Conservation (phyloP, 1,140 invertebrate genomes). For the Aleiodes sp. region DNA sequence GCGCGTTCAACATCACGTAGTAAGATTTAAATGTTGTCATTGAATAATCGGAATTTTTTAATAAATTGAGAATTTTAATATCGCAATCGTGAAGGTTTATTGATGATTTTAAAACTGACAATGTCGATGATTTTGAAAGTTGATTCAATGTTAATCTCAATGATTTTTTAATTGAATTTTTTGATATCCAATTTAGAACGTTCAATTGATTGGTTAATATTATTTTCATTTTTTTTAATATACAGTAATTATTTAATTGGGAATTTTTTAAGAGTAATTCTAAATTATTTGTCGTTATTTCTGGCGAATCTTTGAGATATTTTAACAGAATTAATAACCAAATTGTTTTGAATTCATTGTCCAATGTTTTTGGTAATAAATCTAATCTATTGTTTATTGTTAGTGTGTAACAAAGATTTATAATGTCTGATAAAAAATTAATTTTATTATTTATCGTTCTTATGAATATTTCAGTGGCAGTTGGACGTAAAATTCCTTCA, state of each 20-base stretch:
- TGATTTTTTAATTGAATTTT: conserved; percentile 36
- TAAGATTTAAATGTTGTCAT: conserved; percentile 48
- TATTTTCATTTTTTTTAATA: conserved; percentile 39
- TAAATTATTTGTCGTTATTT: conserved; percentile 40
- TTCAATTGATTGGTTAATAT: conserved; percentile 41
- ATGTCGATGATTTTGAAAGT: conserved; percentile 43
- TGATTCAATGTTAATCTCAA: conserved; percentile 43
- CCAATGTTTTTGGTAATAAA: conserved; percentile 44
- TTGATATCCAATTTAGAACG: conserved; percentile 49
- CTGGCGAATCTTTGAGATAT: conserved; percentile 39
- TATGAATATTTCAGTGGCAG: conserved; percentile 46
- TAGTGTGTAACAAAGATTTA: conserved; percentile 51
- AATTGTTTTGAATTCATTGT: conserved; percentile 42
- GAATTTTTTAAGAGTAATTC: conserved; percentile 49
- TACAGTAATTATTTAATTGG: conserved; percentile 36
- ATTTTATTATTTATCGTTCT: conserved; percentile 42
- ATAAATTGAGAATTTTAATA: conserved; percentile 42
- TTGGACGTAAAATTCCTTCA: conserved; percentile 13
- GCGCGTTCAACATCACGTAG: conserved; percentile 42
- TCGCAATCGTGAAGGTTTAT: conserved; percentile 50
- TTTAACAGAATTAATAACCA: conserved; percentile 51
- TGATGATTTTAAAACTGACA: conserved; percentile 47
- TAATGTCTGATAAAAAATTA: conserved; percentile 55
- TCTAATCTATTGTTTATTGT: conserved; percentile 41
- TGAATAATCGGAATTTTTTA: conserved; percentile 39